These are phyloP conservation scores for Zaprionus gabonicus DNA, from an alignment of 1,140 invertebrate genomes.

Conservation along the genomic window DNA sequence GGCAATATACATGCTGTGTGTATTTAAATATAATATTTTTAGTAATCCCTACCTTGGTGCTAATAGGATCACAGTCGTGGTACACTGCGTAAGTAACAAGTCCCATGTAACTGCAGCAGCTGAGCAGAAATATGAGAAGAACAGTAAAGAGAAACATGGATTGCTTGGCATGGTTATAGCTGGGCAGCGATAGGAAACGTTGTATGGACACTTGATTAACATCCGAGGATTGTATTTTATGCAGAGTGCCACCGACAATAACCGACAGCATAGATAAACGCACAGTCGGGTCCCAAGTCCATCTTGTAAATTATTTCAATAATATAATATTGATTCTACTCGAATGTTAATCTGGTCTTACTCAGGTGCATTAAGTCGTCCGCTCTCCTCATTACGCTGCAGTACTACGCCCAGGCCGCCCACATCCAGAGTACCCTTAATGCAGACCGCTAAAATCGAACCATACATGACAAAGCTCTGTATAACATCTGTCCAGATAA, in stretches of 20 bases:
- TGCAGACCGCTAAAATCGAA: constrained; percentile 87
- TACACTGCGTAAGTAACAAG: constrained; percentile 91
- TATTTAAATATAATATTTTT: no score
- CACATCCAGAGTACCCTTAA: constrained; percentile 92
- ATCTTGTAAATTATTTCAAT: constrained; percentile 83
- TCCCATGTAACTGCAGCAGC: constrained; percentile 88
- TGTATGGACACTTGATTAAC: constrained; percentile 94
- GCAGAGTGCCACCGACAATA: constrained; percentile 92
- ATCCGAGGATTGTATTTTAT: constrained; percentile 93
- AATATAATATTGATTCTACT: not conserved
- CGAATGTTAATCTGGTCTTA: constrained; percentile 84
- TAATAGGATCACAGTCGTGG: constrained; percentile 93
- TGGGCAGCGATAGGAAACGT: constrained; percentile 87
- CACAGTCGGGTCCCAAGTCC: constrained; percentile 89
- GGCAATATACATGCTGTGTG: no score
- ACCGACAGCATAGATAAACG: constrained; percentile 92
- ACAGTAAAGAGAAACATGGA: constrained; percentile 85
- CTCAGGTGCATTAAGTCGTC: constrained; percentile 91
- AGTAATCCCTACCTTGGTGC: constrained; percentile 84
- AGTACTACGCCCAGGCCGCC: constrained; percentile 91
- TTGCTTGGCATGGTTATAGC: constrained; percentile 71
- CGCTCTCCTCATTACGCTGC: constrained; percentile 89
- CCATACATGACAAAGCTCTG: constrained; percentile 90
- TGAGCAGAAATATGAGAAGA: constrained; percentile 87
- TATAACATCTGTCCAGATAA: constrained; percentile 97